phyloP scores from a whole-genome alignment of 35 echinoderm and acorn worm species.

The Heliocidaris tuberculata region DNA sequence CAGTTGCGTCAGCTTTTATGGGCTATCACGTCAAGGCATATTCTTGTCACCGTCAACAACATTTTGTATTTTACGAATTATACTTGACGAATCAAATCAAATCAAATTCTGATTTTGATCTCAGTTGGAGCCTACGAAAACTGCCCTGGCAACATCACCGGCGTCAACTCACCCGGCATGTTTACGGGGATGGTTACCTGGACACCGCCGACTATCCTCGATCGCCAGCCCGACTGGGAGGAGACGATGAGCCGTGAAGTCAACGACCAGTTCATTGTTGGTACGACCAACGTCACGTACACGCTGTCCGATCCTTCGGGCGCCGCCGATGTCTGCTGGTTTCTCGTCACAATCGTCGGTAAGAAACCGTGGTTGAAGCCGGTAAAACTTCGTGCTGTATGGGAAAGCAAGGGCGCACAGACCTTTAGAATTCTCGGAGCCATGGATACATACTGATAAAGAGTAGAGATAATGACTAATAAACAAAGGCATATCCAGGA shows the following conservation, averaged over 20 bases:
- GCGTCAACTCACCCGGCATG: not conserved
- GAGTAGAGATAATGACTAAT: no score
- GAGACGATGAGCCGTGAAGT: not conserved
- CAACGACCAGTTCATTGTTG: not conserved
- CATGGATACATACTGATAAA: no score
- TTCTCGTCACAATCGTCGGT: constrained; percentile 19
- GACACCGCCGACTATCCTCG: constrained; percentile 27
- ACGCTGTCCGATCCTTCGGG: not conserved
- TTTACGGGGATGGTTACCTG: constrained; percentile 19
- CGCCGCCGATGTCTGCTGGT: not conserved
- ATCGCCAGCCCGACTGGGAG: not conserved
- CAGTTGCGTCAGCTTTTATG: no score
- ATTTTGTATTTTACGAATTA: no score
- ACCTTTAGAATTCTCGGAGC: no score
- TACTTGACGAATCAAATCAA: not conserved
- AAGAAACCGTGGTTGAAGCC: not conserved
- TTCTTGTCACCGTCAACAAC: no score
- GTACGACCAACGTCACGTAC: constrained; percentile 35
- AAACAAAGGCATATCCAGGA: no score
- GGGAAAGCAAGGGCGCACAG: no score
- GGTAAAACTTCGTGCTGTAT: not conserved
- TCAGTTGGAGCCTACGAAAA: constrained; percentile 15
- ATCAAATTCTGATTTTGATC: not conserved
- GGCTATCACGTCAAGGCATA: no score
- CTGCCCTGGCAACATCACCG: constrained; percentile 35